phyloP scores from a whole-genome alignment of 2,888 invertebrate genomes.

The Limnephilus marmoratus region DNA sequence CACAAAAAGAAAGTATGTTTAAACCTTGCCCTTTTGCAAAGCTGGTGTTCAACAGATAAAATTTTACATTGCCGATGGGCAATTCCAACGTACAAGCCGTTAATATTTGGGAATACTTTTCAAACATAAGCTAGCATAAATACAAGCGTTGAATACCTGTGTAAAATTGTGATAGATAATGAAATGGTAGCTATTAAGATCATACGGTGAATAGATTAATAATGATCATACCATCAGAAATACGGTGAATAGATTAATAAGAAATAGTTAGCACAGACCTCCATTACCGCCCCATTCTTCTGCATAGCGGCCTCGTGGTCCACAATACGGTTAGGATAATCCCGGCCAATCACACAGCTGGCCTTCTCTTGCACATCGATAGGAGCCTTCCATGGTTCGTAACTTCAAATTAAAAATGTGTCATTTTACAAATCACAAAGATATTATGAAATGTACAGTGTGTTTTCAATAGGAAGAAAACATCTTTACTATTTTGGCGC shows the following conservation, averaged over 20 bases:
- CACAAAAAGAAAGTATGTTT: too few relatives aligned
- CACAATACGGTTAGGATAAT: constrained; percentile 83
- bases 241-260: not conserved
- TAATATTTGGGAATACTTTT: too few relatives aligned
- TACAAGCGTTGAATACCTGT: too few relatives aligned
- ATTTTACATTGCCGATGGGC: too few relatives aligned
- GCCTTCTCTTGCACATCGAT: constrained; percentile 79
- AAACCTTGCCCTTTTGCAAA: too few relatives aligned
- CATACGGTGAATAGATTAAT: not conserved
- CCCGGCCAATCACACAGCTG: constrained; percentile 81
- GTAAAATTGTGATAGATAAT: too few relatives aligned
- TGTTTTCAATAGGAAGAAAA: not conserved
- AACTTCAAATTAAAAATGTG: constrained; percentile 70
- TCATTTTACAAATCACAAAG: not conserved
- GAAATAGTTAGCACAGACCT: constrained; percentile 68
- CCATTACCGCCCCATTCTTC: constrained; percentile 77
- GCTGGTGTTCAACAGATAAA: too few relatives aligned
- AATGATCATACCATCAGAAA: too few relatives aligned
- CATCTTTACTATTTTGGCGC: not conserved
- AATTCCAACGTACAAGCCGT: too few relatives aligned
- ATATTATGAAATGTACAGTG: not conserved
- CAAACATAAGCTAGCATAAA: too few relatives aligned
- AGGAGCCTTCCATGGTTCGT: constrained; percentile 86
- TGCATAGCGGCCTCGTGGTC: constrained; percentile 78
- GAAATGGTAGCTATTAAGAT: not conserved